Conservation (phyloP, 1,140 invertebrate species). For the Anastrepha obliqua region DNA sequence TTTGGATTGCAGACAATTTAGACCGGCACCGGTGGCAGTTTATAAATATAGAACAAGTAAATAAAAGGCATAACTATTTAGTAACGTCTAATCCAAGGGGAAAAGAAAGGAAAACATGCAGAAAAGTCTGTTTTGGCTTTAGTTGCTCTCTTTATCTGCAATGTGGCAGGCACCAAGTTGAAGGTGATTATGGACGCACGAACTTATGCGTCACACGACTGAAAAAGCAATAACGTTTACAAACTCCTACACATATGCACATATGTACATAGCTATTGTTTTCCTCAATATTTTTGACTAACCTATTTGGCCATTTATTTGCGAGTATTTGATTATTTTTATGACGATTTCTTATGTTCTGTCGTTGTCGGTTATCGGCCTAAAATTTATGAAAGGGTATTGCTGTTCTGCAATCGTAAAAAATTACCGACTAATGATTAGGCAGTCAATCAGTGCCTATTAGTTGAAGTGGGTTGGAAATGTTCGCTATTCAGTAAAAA, state of each 20-base stretch:
- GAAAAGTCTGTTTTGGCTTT: conserved; percentile 25
- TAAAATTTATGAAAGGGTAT: not conserved
- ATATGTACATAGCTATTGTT: not conserved
- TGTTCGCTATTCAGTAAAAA: too few relatives aligned
- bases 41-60: not conserved
- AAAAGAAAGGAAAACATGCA: conserved; percentile 28
- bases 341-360: not conserved
- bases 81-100: not conserved
- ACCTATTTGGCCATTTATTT: not conserved
- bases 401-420: not conserved
- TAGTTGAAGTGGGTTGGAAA: not conserved
- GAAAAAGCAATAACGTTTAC: not conserved
- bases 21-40: not conserved
- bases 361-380: not conserved
- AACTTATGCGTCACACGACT: not conserved
- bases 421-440: not conserved
- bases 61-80: not conserved
- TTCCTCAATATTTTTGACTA: not conserved
- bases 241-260: not conserved
- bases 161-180: not conserved
- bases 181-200: not conserved
- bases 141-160: not conserved
- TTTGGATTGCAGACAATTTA: not conserved
- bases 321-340: not conserved
- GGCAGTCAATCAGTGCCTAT: not conserved